phyloP scores from a whole-genome alignment of 2,888 invertebrate species.

The Hecatera dysodea region DNA sequence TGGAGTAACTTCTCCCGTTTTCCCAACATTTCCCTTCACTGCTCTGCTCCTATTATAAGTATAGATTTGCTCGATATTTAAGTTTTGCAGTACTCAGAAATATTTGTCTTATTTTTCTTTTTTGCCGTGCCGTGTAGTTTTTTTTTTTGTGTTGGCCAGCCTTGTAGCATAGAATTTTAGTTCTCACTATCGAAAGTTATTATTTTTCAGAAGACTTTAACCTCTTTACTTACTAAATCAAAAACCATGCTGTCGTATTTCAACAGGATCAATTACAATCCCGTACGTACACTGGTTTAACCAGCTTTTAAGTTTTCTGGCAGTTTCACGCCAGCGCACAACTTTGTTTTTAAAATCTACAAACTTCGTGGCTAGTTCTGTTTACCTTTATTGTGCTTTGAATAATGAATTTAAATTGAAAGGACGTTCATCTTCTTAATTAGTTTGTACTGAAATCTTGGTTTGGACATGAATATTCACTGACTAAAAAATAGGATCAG shows the following conservation, averaged over 20 bases:
- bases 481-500: background rate
- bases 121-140: no score
- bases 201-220: background rate
- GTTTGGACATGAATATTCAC: constrained; percentile 5
- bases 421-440: constrained; percentile 39
- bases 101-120: no score
- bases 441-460: constrained; percentile 29
- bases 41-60: no score
- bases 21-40: no score
- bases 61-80: no score
- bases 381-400: constrained; percentile 67
- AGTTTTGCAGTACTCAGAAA: no score
- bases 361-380: constrained; percentile 73
- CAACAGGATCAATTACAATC: constrained; percentile 33
- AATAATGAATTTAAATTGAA: constrained; percentile 61
- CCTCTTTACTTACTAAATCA: no score
- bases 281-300: constrained; percentile 70
- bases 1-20: no score
- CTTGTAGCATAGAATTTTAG: no score
- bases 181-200: no score
- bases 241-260: background rate
- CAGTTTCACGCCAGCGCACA: constrained; percentile 75
- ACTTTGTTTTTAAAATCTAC: constrained; percentile 81
- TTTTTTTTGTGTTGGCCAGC: no score
- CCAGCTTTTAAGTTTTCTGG: constrained; percentile 78